Evolutionary conservation across 1,140 invertebrate species (phyloP).

Genomic region (Scylla paramamosain): DNA sequence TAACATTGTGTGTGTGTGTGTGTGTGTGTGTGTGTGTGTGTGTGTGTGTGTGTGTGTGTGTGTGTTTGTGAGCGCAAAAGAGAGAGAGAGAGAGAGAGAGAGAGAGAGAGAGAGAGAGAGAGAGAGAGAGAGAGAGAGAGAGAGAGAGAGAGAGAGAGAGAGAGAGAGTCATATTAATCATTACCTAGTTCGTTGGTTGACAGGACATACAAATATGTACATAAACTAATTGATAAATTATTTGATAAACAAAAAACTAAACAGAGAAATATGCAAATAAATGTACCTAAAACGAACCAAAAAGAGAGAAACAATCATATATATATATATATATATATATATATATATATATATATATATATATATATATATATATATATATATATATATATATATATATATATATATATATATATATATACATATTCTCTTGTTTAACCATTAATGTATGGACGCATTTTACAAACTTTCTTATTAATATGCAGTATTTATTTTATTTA

Average conservation of each 20-base stretch:
- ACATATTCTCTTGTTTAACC: not conserved
- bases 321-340: conserved; percentile 50
- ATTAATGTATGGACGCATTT: not conserved
- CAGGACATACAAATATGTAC: conserved; percentile 19
- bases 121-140: no score
- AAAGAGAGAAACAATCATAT: no score
- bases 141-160: no score
- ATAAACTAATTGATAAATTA: not conserved
- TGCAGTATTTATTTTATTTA: no score
- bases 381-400: conserved; percentile 42
- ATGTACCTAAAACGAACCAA: not conserved
- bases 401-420: conserved; percentile 48
- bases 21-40: no score
- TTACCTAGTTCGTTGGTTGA: no score
- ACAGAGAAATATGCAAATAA: conserved; percentile 7
- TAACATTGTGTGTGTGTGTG: no score
- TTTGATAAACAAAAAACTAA: not conserved
- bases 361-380: conserved; percentile 58
- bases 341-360: conserved; percentile 61
- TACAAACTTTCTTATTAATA: not conserved
- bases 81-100: no score
- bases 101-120: no score
- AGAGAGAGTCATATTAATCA: no score
- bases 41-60: no score
- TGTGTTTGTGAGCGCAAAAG: no score